These are phyloP conservation scores for Phyllotis vaccarum DNA, from an alignment of 2,797 vertebrate genomes.

Conservation along the genomic window DNA sequence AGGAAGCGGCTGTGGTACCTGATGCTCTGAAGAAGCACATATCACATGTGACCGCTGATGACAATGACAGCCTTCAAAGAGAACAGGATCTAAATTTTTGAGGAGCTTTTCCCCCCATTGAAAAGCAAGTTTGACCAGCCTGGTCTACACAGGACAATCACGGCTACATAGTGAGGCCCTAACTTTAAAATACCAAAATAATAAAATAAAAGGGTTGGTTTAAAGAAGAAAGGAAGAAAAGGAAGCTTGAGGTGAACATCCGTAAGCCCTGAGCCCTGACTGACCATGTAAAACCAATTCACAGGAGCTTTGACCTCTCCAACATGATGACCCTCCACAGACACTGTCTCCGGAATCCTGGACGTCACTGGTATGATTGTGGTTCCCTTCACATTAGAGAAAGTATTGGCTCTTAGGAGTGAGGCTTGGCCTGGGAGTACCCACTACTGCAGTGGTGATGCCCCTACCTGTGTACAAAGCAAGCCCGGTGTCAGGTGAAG, in stretches of 20 bases:
- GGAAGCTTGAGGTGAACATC: background rate
- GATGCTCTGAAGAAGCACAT: fast-evolving
- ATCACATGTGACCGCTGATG: fast-evolving
- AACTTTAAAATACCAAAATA: too few species aligned
- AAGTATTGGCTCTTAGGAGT: background rate
- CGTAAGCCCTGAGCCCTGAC: background rate
- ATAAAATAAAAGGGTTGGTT: too few species aligned
- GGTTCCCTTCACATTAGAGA: background rate
- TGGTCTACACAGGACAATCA: too few species aligned
- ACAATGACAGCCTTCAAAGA: fast-evolving
- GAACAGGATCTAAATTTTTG: fast-evolving
- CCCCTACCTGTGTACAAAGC: fast-evolving
- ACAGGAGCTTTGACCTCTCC: conserved; percentile 34
- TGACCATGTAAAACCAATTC: background rate
- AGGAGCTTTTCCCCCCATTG: background rate
- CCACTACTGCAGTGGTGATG: fast-evolving
- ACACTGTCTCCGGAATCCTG: too few species aligned
- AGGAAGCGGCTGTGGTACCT: fast-evolving
- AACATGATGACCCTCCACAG: background rate
- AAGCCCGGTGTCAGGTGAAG: fast-evolving
- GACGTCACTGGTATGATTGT: too few species aligned
- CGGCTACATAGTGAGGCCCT: too few species aligned
- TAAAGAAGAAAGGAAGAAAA: too few species aligned
- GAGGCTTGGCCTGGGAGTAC: background rate
- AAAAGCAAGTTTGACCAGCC: too few species aligned